Evolutionary conservation across 2,797 vertebrate species (phyloP), one percentile per base, ranked within the genome.

Genomic region (Enteromius radiatus): DNA sequence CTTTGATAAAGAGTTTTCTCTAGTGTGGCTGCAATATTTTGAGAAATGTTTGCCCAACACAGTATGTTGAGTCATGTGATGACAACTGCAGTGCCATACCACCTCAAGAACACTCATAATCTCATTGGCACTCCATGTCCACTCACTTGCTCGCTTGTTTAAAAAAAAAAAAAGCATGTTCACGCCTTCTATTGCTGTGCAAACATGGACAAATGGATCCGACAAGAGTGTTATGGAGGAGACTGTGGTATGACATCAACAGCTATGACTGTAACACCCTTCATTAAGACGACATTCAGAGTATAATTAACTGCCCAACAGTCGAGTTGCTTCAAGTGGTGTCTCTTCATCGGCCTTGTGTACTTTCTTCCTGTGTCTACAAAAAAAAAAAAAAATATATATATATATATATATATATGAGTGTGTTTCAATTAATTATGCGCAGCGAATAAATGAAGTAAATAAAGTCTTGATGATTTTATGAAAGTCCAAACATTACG

Each of bases 11-110:
- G 21, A 65, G 84, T 85, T 84, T 59, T 45, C 43, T 61, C 11
- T 21, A 11, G 61, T 68, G 26, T 49, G 89, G 86, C 92, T 81
- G 92, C 92, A 93, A 83, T 83, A 85, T 85, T 93, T 94, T 93
- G 90, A 94, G 93, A 94, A 94, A 92, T 95, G 84, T 91, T 89
- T 89, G 89, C 91, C 91, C 89, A 91, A 92, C 87, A 92, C 85
- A 86, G 88, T 7, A 49, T 1, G 15, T 80, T 86, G 88, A 54
- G 63, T 94, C 93, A 94, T 90, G 90, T 89, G 92, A 88, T 85
- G 89, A 86, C 71, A 90, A 90, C 88, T 86, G 76, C 91, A 91
- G 91, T 89, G 70, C 84, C 75, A 70, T 82, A 78, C 63, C 78
- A 70, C 69, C 88, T 91, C 83, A 86, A 91, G 91, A 93, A 92